Conservation (phyloP, 2,113 vertebrate species). For the Carassius auratus region DNA sequence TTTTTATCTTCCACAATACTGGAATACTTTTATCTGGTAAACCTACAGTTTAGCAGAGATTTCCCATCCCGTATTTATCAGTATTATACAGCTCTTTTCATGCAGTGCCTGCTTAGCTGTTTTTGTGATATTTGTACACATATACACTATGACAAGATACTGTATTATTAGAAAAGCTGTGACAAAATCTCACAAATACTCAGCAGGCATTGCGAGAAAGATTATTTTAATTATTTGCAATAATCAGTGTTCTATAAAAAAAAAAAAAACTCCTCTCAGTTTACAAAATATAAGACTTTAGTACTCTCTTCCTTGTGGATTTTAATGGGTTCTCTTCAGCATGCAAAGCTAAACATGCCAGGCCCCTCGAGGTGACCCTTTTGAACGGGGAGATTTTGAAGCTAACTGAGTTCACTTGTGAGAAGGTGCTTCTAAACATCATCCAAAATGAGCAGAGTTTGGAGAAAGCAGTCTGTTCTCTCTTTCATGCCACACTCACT, state of each 20-base stretch:
- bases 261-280: neutral
- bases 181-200: neutral
- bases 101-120: too few species aligned
- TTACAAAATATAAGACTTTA: neutral
- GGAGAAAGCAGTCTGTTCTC: conserved; percentile 63
- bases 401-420: conserved; percentile 85
- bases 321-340: conserved; percentile 59
- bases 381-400: conserved; percentile 77
- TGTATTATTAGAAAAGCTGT: neutral
- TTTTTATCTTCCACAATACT: too few species aligned
- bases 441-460: conserved; percentile 79
- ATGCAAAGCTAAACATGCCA: conserved; percentile 78
- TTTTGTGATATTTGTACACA: too few species aligned
- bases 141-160: too few species aligned
- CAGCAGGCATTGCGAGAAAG: neutral
- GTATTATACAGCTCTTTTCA: too few species aligned
- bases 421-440: conserved; percentile 85
- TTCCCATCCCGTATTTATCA: too few species aligned
- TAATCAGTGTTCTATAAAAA: neutral
- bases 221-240: neutral
- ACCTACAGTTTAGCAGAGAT: too few species aligned
- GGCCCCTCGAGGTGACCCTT: conserved; percentile 83
- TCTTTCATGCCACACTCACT: conserved; percentile 2
- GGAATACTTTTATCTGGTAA: too few species aligned
- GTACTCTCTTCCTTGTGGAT: neutral